Percentiles rank a stretch among this genome's conserved stretches.
These are phyloP conservation scores for Phymorhynchus buccinoides DNA, from an alignment of 1,140 invertebrate genomes.

Conservation along the genomic window DNA sequence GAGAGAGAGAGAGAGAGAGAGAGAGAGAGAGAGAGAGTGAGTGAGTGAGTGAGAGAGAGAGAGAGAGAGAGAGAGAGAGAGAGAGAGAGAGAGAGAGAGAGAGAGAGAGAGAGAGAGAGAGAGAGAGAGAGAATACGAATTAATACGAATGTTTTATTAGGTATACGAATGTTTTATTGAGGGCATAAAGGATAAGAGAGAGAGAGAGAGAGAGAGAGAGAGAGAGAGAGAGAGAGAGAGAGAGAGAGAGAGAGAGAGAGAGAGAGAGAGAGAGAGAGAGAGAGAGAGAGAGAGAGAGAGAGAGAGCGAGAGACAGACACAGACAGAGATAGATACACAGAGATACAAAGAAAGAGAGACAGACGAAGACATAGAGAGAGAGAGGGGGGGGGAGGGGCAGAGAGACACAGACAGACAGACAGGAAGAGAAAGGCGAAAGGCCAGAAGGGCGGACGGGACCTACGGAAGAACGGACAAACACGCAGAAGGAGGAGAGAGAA, in stretches of 20 bases:
- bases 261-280: not conserved
- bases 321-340: not conserved
- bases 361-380: not conserved
- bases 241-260: no score
- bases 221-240: not conserved
- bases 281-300: no score
- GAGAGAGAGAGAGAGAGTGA: no score
- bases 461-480: not conserved
- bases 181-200: not conserved
- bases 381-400: no score
- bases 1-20: not conserved
- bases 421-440: not conserved
- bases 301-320: no score
- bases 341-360: not conserved
- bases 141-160: not conserved
- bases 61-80: not conserved
- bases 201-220: conserved; percentile 4
- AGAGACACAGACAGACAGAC: no score
- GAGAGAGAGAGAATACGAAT: not conserved
- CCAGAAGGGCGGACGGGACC: no score
- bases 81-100: no score
- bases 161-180: conserved; percentile 15
- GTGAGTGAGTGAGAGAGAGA: not conserved
- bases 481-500: not conserved
- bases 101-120: not conserved